Evolutionary conservation across 1,140 invertebrate genomes (phyloP), one percentile per base, ranked within the genome.

Genomic region (Pinna nobilis): DNA sequence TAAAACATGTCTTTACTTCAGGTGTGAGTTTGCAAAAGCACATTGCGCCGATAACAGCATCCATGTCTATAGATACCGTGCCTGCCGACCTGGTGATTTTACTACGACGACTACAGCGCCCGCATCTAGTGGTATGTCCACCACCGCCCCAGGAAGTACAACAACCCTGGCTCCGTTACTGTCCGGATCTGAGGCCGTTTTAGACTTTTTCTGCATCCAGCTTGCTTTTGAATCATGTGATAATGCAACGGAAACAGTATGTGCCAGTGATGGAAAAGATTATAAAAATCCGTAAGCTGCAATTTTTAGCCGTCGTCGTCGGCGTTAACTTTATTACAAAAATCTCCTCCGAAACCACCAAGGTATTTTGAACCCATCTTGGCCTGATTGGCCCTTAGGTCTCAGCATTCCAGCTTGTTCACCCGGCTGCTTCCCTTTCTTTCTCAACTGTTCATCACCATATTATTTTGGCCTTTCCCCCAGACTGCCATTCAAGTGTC

Each of bases 1-100:
- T 47, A 18, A 49, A 49, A 23, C 23, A 11, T 4, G 4, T n/a
- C 23, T 66, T 35, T 35, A 23, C 9, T 66, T 1, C 7, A 66
- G 63, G 23, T 66, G 63, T 51, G 63, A 66, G 35, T 66, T 66
- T 44, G 23, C 63, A 30, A 66, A 66, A 37, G 63, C 63, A 9
- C 63, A 66, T 23, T 66, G 63, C 28, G 63, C 50, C 20, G 30
- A 66, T n/a, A 66, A 51, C 18, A 20, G 11, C 37, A n/a, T 66
- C 6, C 30, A 51, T 49, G 3, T 66, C 9, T 30, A 20, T 18
- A 35, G 30, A 15, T 49, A 51, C 18, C 30, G 41, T 9, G 30
- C 44, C 15, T 66, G 63, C 30, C 28, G 18, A 33, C n/a, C 3
- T 2, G 25, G 9, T 9, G n/a, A 15, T 18, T 3, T 20, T 18